Evolutionary conservation across 2,888 invertebrate species (phyloP), one percentile per base, ranked within the genome.

Genomic region (Electrophaes corylata): DNA sequence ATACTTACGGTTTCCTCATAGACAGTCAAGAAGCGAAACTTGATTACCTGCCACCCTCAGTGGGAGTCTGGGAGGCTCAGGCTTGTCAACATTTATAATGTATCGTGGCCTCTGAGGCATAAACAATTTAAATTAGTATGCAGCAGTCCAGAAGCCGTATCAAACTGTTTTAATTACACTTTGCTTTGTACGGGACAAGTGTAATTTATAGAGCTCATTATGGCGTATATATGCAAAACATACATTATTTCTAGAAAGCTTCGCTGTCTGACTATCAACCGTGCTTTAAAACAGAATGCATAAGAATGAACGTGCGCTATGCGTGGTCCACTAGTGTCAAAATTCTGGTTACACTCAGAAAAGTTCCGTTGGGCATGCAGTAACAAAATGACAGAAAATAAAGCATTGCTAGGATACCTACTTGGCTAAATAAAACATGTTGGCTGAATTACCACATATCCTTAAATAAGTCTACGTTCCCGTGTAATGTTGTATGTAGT

Each of bases 121-220:
- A 35, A 16, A 35, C 41, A 43, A 55, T 60, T 37, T 47, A 51
- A 60, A 40, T 60, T 48, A 59, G 45, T 59, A 54, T 54, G 43
- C 51, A 60, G 51, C 19, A 20, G 41, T 23, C 39, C 43, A 45
- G 40, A 49, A 41, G 52, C 49, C 16, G 14, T 19, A 48, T 44
- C 31, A 44, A 48, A 52, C 41, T 52, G 48, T 48, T 58, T 48
- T 48, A 58, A 53, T 58, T 49, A 45, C 39, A 14, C 16, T 39
- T 23, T 31, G 26, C 26, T 52, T 52, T 47, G 43, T 37, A 29
- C 33, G 16, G 41, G 20, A 52, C 47, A 44, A 48, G 46, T 57
- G 26, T 8, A 37, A 20, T 41, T 51, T 47, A 57, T 20, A 16
- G 39, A 44, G 54, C 43, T 43, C 10, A 45, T 55, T 43, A 48